Evolutionary conservation across 2,113 vertebrate species (phyloP).

Genomic region (Delphinapterus leucas): DNA sequence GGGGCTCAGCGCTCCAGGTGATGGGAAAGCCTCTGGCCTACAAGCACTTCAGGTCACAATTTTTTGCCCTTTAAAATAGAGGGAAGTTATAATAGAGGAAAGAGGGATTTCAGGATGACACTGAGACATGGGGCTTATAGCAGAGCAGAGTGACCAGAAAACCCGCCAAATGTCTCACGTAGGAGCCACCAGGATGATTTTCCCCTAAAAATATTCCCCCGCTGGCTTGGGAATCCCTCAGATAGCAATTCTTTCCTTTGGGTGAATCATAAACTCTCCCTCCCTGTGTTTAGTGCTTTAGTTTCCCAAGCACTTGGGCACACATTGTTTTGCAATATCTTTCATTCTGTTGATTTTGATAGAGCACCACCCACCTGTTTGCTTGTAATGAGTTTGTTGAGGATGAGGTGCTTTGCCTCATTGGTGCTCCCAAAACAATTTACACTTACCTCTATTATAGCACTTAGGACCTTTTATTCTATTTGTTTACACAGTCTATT

Average conservation of each 20-base stretch:
- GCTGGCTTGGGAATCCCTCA: neutral
- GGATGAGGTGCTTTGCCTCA: neutral
- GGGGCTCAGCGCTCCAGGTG: neutral
- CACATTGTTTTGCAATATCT: neutral
- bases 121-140: neutral
- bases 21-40: constrained; percentile 12
- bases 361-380: neutral
- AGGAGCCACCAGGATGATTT: neutral
- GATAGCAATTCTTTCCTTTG: neutral
- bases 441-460: neutral
- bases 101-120: neutral
- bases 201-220: neutral
- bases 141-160: neutral
- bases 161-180: neutral
- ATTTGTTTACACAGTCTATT: constrained; percentile 28
- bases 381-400: neutral
- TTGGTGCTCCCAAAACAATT: neutral
- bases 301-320: neutral
- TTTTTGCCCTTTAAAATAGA: neutral
- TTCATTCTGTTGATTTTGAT: constrained; percentile 13
- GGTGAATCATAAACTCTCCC: neutral
- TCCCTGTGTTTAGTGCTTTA: neutral
- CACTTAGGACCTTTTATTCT: neutral
- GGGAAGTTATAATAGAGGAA: neutral
- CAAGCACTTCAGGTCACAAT: neutral